Evolutionary conservation across 1,140 invertebrate genomes (phyloP).

Genomic region (Sminthurinus signatus): DNA sequence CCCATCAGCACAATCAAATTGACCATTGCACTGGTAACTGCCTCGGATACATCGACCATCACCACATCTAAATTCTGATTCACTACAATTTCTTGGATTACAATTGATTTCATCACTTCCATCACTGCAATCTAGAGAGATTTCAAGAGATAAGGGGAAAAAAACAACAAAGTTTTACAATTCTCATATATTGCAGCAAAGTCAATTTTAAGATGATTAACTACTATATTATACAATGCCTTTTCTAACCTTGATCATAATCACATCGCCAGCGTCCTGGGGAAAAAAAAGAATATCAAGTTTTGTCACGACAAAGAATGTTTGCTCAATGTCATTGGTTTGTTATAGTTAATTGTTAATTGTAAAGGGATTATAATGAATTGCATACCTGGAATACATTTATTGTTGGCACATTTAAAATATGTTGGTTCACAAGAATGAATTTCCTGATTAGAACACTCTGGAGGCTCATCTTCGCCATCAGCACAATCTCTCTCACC

Average conservation of each 20-base stretch:
- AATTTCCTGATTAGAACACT: constrained; percentile 44
- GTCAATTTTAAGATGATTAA: too few relatives aligned
- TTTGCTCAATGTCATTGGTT: constrained; percentile 27
- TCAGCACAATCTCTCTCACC: constrained; percentile 48
- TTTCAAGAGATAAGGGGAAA: too few relatives aligned
- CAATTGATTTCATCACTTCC: constrained; percentile 46
- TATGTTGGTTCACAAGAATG: constrained; percentile 62
- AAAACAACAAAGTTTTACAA: too few relatives aligned
- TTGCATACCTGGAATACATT: too few relatives aligned
- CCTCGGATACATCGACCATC: constrained; percentile 56
- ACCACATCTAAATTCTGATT: constrained; percentile 51
- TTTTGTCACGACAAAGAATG: too few relatives aligned
- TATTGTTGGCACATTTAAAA: constrained; percentile 70
- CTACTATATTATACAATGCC: neutral
- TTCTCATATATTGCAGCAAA: too few relatives aligned
- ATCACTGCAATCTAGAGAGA: constrained; percentile 49
- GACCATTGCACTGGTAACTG: constrained; percentile 59
- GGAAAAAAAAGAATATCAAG: too few relatives aligned
- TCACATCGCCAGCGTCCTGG: constrained; percentile 60
- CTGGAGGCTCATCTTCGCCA: constrained; percentile 59
- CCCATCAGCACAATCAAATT: constrained; percentile 56
- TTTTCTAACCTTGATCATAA: constrained; percentile 3
- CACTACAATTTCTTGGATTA: constrained; percentile 60
- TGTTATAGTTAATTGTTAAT: too few relatives aligned
- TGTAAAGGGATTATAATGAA: too few relatives aligned